phyloP scores from a whole-genome alignment of 2,888 invertebrate species.

The Caenorhabditis afra region DNA sequence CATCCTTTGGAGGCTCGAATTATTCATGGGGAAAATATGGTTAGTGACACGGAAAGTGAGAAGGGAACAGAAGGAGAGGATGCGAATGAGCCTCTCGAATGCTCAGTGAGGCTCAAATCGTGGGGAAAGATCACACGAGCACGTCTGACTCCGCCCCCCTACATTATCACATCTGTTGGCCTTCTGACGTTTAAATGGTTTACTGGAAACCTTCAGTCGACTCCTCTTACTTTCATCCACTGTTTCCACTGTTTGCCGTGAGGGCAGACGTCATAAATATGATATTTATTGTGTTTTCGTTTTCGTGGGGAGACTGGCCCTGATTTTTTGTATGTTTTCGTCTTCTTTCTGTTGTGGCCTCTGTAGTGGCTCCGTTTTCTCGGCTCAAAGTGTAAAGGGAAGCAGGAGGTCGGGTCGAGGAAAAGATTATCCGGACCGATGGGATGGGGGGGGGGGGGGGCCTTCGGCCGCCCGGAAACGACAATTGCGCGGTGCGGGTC shows the following conservation, averaged over 20 bases:
- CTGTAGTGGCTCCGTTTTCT: not conserved
- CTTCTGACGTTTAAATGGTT: conserved; percentile 7
- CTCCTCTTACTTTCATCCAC: conserved; percentile 8
- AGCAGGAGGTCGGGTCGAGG: not conserved
- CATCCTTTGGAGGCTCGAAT: conserved; percentile 33
- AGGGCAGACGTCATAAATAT: conserved; percentile 31
- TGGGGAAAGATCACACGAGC: not conserved
- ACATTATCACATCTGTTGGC: not conserved
- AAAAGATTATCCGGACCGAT: conserved; percentile 6
- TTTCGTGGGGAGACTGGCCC: not conserved
- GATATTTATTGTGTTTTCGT: conserved; percentile 22
- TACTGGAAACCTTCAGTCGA: not conserved
- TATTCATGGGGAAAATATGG: conserved; percentile 53
- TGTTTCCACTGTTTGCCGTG: conserved; percentile 6
- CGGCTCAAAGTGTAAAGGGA: conserved; percentile 7
- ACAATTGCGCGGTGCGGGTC: conserved; percentile 7
- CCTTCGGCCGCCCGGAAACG: conserved; percentile 2
- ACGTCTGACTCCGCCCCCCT: not conserved
- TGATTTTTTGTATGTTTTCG: conserved; percentile 1
- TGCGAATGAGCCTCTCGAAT: not conserved
- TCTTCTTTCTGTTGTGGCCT: not conserved
- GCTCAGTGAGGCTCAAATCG: no score
- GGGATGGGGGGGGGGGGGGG: no score
- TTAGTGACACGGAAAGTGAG: conserved; percentile 52
- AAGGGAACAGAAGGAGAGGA: conserved; percentile 11